A percentile compares a stretch with the other conserved stretches of the same genome.
phyloP scores from a whole-genome alignment of 2,113 vertebrate species.

The Xyrauchen texanus region DNA sequence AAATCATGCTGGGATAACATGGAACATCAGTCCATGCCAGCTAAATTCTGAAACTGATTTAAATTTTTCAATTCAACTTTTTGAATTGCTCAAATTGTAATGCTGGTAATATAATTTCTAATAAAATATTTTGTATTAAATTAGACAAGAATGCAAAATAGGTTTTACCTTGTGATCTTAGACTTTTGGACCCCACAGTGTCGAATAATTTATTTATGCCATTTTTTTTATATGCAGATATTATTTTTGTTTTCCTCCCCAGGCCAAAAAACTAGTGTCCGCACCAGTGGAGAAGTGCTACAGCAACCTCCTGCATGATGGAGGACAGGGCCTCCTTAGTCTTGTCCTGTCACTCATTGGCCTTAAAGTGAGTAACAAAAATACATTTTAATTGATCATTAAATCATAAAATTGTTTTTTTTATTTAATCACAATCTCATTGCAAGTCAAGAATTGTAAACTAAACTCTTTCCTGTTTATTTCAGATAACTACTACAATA shows the following conservation, averaged over 20 bases:
- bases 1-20: too few species aligned
- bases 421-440: background rate
- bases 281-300: slow-evolving; percentile 87
- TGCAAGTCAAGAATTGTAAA: background rate
- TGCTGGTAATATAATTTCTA: too few species aligned
- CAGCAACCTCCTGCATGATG: slow-evolving; percentile 82
- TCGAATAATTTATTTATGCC: too few species aligned
- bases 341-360: slow-evolving; percentile 90
- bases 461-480: background rate
- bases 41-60: too few species aligned
- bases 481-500: slow-evolving; percentile 78
- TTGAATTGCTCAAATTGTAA: too few species aligned
- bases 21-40: too few species aligned
- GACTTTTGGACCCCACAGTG: too few species aligned
- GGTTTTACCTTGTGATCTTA: too few species aligned
- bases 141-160: too few species aligned
- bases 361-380: slow-evolving; percentile 79
- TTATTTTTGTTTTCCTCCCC: slow-evolving; percentile 24
- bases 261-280: slow-evolving; percentile 82
- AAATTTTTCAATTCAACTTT: too few species aligned
- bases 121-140: too few species aligned
- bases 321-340: slow-evolving; percentile 79
- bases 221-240: background rate
- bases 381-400: background rate
- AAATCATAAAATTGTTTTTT: too few species aligned